Conservation (phyloP, 2,888 invertebrate species). For the Crioceris asparagi region DNA sequence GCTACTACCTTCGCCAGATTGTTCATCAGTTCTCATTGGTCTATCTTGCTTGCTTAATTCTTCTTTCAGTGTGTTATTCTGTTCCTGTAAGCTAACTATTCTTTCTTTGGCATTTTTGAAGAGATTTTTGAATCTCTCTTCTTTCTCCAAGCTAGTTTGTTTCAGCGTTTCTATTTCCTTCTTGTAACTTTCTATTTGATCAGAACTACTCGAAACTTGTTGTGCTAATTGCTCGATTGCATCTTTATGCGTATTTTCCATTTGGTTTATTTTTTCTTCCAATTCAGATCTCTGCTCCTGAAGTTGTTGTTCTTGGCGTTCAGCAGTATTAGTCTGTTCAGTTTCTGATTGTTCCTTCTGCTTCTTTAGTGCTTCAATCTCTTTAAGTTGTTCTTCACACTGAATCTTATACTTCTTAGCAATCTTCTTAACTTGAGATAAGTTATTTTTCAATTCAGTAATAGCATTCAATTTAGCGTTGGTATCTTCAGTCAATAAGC, state of each 20-base stretch:
- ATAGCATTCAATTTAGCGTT: conserved; percentile 55
- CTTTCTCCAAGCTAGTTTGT: conserved; percentile 36
- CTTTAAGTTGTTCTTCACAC: conserved; percentile 64
- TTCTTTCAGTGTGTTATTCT: conserved; percentile 49
- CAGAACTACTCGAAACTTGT: conserved; percentile 36
- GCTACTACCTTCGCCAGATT: conserved; percentile 33
- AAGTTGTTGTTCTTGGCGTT: conserved; percentile 38
- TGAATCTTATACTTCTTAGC: conserved; percentile 88
- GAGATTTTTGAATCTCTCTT: conserved; percentile 42
- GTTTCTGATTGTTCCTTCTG: conserved; percentile 40
- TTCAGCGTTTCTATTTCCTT: conserved; percentile 39
- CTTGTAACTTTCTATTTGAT: conserved; percentile 46
- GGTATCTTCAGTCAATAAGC: conserved; percentile 54
- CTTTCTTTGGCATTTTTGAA: conserved; percentile 65
- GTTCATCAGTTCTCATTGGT: conserved; percentile 35
- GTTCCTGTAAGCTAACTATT: conserved; percentile 61
- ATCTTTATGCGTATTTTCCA: conserved; percentile 39
- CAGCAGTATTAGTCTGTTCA: conserved; percentile 37
- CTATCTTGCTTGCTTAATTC: conserved; percentile 37
- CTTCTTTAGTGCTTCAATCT: conserved; percentile 40
- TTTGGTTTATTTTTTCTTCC: conserved; percentile 34
- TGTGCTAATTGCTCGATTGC: conserved; percentile 39
- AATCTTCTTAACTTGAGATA: conserved; percentile 62
- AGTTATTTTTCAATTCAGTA: conserved; percentile 39
- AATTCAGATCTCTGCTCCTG: conserved; percentile 41